Evolutionary conservation across 2,113 vertebrate genomes (phyloP), one percentile per base, ranked within the genome.

Genomic region (Hydrolagus affinis): DNA sequence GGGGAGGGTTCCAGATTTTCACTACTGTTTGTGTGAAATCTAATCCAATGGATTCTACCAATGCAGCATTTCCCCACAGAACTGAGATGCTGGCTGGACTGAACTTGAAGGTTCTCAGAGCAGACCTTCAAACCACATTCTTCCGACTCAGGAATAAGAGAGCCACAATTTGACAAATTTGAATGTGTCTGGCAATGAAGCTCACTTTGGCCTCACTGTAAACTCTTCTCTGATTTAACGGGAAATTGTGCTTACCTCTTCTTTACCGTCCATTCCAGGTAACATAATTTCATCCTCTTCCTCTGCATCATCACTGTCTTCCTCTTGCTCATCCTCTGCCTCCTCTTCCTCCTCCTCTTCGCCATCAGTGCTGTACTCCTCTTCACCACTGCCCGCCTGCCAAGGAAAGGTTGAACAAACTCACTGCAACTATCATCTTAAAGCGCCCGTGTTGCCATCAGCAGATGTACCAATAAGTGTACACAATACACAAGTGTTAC

Each of bases 251-350:
- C 69, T 25, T 56, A 98, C 98, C 97, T 99, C 97, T 88, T 99
- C 98, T 90, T 98, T 99, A 85, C 97, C 97, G 72, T 98, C 97
- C 97, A 99, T 98, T 87, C 97, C 97, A 69, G 97, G 97, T 86
- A 98, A 92, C 93, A 96, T 96, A 96, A 97, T 96, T 72, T 98
- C 96, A 78, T 97, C 94, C 17, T 95, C 96, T 86, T 96, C 96
- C n/a, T 92, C 92, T 57, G 91, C 92, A 62, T 93, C 92, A 23
- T 86, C 87, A 73, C 70, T 94, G 89, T 94, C 94, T 25, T 92
- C 94, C 11, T 95, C 94, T 9, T 95, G 94, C 0, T 94, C 94
- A 2, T 95, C 94, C 70, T 97, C 96, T 87, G 97, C 96, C 3
- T 96, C 96, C 88, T 95, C 89, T 86, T 94, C 70, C 66, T 85